These are phyloP conservation scores for Charina bottae DNA, from an alignment of 2,113 vertebrate genomes.

Conservation along the genomic window DNA sequence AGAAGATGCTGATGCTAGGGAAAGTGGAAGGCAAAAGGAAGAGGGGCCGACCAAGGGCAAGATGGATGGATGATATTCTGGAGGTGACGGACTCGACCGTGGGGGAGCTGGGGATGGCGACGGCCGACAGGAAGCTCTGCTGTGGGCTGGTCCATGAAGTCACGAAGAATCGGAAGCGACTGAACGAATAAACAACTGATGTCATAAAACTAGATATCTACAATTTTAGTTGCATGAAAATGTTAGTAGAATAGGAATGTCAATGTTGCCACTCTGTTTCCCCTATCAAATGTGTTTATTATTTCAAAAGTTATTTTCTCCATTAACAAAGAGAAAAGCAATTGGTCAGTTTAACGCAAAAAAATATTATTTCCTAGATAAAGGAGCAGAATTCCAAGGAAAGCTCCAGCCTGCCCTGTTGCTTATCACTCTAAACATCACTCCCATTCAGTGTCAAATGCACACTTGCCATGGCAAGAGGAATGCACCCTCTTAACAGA, in stretches of 20 bases:
- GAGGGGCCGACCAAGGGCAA: too few relatives aligned
- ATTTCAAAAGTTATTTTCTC: background rate
- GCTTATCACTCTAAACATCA: conserved; percentile 26
- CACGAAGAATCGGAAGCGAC: too few relatives aligned
- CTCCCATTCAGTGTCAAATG: conserved; percentile 59
- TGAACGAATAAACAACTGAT: too few relatives aligned
- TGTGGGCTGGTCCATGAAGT: too few relatives aligned
- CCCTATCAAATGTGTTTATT: conserved; percentile 1
- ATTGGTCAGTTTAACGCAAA: conserved; percentile 33
- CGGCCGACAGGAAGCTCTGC: too few relatives aligned
- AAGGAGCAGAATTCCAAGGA: conserved; percentile 29
- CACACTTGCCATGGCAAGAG: conserved; percentile 66
- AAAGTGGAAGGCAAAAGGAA: too few relatives aligned
- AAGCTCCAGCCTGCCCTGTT: background rate
- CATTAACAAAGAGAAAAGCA: conserved; percentile 30
- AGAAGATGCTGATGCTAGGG: too few relatives aligned
- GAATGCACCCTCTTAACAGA: conserved; percentile 59
- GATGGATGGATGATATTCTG: too few relatives aligned
- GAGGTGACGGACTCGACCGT: too few relatives aligned
- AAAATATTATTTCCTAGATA: conserved; percentile 24
- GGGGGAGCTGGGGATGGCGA: too few relatives aligned
- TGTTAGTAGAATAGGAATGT: background rate
- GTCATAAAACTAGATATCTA: background rate
- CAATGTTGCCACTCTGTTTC: background rate
- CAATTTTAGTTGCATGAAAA: conserved; percentile 1